phyloP scores from a whole-genome alignment of 92 coral and sea anemone species.

The Bergia sp. region DNA sequence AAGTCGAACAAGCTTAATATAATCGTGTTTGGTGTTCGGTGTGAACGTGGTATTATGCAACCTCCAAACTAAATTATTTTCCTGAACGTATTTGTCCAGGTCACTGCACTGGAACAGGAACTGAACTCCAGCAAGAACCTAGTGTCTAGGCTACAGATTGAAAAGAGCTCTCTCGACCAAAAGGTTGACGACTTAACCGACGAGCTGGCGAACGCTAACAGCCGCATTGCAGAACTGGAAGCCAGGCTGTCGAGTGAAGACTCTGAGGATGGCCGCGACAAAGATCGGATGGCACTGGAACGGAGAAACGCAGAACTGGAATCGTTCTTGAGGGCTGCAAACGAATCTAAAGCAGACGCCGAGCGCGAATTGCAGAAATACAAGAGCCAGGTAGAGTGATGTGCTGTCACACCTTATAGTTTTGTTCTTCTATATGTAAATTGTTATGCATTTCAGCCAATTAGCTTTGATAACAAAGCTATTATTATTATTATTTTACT shows the following conservation, averaged over 20 bases:
- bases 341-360: slow-evolving; percentile 62
- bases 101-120: slow-evolving; percentile 76
- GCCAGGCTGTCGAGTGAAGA: slow-evolving; percentile 68
- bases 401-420: too few relatives aligned
- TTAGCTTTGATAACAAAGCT: too few relatives aligned
- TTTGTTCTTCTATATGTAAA: too few relatives aligned
- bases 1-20: too few relatives aligned
- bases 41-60: too few relatives aligned
- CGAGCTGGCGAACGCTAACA: slow-evolving; percentile 68
- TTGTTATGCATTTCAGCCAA: too few relatives aligned
- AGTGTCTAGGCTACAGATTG: slow-evolving; percentile 60
- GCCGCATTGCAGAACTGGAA: slow-evolving; percentile 71
- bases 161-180: slow-evolving; percentile 55
- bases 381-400: slow-evolving; percentile 51
- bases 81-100: not conserved
- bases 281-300: slow-evolving; percentile 56
- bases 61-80: not conserved
- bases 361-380: slow-evolving; percentile 70
- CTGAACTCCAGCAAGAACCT: slow-evolving; percentile 63
- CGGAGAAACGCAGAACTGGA: slow-evolving; percentile 65
- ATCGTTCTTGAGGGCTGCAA: slow-evolving; percentile 74
- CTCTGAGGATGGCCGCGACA: slow-evolving; percentile 56
- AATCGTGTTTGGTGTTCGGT: too few relatives aligned
- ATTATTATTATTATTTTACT: too few relatives aligned
- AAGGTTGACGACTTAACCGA: slow-evolving; percentile 68